These are phyloP conservation scores for Sebastes umbrosus DNA, from an alignment of 2,797 vertebrate genomes.

Conservation along the genomic window DNA sequence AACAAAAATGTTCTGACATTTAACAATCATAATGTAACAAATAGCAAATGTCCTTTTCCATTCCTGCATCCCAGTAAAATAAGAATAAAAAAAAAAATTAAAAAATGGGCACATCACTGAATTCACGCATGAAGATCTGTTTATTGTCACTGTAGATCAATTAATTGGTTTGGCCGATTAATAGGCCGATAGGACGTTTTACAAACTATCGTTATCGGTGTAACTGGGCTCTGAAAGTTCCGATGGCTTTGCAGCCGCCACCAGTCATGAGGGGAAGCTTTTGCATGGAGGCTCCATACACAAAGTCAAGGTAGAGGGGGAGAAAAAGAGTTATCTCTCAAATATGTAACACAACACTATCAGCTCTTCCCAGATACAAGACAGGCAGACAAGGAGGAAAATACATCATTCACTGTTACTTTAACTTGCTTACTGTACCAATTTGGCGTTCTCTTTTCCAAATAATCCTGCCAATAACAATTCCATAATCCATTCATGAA, in stretches of 20 bases:
- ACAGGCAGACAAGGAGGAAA: not conserved
- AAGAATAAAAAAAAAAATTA: not conserved
- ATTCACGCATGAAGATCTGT: not conserved
- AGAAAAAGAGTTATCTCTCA: not conserved
- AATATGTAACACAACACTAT: not conserved
- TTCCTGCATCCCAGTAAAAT: not conserved
- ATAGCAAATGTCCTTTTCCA: not conserved
- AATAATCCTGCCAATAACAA: not conserved
- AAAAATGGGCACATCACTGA: not conserved
- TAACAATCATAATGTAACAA: not conserved
- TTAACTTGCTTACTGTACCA: not conserved
- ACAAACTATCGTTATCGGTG: too few relatives aligned
- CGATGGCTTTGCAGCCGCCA: too few relatives aligned
- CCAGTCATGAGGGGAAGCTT: too few relatives aligned
- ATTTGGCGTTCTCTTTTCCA: too few relatives aligned
- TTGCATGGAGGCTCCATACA: not conserved
- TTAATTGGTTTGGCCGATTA: too few relatives aligned
- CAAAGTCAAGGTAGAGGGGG: not conserved
- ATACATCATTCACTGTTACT: not conserved
- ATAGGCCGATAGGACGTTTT: too few relatives aligned
- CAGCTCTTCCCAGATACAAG: not conserved
- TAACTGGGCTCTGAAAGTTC: too few relatives aligned
- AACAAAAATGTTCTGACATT: not conserved
- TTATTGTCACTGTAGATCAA: not conserved
- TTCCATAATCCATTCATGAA: not conserved